Conservation (phyloP, 1,140 invertebrate species). For the Bactericera cockerelli region DNA sequence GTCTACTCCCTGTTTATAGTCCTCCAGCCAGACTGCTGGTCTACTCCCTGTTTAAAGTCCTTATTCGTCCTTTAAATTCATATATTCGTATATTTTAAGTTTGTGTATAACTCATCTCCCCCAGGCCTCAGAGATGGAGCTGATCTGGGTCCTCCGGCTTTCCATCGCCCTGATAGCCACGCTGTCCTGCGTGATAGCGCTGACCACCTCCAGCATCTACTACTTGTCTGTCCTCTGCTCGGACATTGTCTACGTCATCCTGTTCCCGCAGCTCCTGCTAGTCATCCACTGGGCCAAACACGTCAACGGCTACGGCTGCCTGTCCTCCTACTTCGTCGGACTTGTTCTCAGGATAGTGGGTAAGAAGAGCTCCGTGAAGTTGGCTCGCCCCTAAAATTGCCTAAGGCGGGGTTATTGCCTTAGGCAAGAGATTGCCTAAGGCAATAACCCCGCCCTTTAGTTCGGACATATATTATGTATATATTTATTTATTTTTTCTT, state of each 20-base stretch:
- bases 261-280: conserved; percentile 64
- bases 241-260: conserved; percentile 62
- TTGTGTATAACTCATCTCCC: conserved; percentile 15
- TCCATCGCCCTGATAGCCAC: conserved; percentile 50
- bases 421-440: too few relatives aligned
- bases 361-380: too few relatives aligned
- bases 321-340: conserved; percentile 46
- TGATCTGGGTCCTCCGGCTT: conserved; percentile 56
- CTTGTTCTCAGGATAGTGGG: conserved; percentile 47
- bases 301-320: conserved; percentile 63
- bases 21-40: too few relatives aligned
- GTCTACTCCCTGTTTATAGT: too few relatives aligned
- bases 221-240: conserved; percentile 62
- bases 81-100: too few relatives aligned
- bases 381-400: too few relatives aligned
- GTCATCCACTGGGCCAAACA: conserved; percentile 52
- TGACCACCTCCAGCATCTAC: conserved; percentile 59
- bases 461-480: too few relatives aligned
- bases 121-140: conserved; percentile 53
- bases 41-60: too few relatives aligned
- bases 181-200: conserved; percentile 51
- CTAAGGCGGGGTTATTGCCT: too few relatives aligned
- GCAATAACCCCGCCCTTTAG: too few relatives aligned
- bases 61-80: too few relatives aligned
- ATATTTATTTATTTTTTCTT: too few relatives aligned